phyloP scores from a whole-genome alignment of 2,888 invertebrate species.

The Ophonus ardosiacus region DNA sequence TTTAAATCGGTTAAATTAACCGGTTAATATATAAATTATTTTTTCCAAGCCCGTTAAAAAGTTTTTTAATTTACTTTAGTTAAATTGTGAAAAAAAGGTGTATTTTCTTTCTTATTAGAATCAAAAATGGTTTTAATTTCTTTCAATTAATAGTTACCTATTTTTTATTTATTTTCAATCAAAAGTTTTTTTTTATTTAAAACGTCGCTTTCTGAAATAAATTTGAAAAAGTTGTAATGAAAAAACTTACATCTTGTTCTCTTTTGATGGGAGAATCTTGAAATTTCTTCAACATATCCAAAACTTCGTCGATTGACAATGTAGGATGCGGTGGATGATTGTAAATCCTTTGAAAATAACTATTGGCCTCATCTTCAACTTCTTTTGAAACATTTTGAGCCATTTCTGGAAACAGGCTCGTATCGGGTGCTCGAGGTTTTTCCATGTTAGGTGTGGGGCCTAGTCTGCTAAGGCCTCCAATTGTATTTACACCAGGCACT shows the following conservation, averaged over 20 bases:
- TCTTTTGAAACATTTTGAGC: slow-evolving; percentile 92
- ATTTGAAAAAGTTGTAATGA: too few species aligned
- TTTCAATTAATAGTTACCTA: too few species aligned
- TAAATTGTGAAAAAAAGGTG: too few species aligned
- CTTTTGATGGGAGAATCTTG: slow-evolving; percentile 93
- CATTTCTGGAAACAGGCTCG: slow-evolving; percentile 87
- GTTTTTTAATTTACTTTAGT: too few species aligned
- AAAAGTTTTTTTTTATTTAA: too few species aligned
- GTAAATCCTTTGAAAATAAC: slow-evolving; percentile 98
- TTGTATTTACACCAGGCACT: slow-evolving; percentile 77
- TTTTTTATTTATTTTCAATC: too few species aligned
- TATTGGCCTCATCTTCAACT: slow-evolving; percentile 99
- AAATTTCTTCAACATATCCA: slow-evolving; percentile 96
- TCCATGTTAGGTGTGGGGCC: slow-evolving; percentile 82
- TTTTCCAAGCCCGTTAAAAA: too few species aligned
- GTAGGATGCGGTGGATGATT: slow-evolving; percentile 98
- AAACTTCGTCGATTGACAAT: slow-evolving; percentile 95
- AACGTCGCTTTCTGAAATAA: too few species aligned
- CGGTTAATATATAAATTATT: too few species aligned
- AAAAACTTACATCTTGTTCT: slow-evolving; percentile 83
- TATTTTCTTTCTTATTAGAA: too few species aligned
- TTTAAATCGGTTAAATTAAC: too few species aligned
- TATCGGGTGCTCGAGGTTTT: slow-evolving; percentile 80
- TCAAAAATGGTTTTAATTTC: too few species aligned
- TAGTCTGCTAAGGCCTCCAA: slow-evolving; percentile 83